Evolutionary conservation across 2,113 vertebrate genomes (phyloP).

Genomic region (Lagopus muta): DNA sequence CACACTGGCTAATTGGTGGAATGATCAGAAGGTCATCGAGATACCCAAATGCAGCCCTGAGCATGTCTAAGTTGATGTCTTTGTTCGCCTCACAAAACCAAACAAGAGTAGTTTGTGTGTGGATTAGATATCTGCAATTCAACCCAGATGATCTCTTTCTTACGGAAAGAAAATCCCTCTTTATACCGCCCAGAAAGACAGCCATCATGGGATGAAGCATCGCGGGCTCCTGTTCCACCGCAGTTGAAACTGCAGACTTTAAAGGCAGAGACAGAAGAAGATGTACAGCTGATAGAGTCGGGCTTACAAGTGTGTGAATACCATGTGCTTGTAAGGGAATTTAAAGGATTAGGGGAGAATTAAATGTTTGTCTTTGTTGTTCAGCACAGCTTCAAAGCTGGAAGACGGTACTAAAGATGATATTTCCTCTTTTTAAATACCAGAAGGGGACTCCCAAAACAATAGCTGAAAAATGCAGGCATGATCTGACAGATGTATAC

Average conservation of each 20-base stretch:
- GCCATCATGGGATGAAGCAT: not conserved
- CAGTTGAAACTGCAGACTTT: conserved; percentile 22
- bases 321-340: conserved; percentile 28
- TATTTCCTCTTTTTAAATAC: conserved; percentile 47
- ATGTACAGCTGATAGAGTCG: conserved; percentile 26
- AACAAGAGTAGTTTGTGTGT: conserved; percentile 50
- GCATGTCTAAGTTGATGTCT: conserved; percentile 45
- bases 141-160: conserved; percentile 68
- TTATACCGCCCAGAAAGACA: conserved; percentile 58
- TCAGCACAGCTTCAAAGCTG: conserved; percentile 64
- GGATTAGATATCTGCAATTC: conserved; percentile 74
- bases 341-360: conserved; percentile 63
- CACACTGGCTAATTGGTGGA: conserved; percentile 35
- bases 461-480: not conserved
- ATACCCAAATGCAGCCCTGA: conserved; percentile 17
- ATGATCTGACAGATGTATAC: conserved; percentile 23
- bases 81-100: conserved; percentile 70
- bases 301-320: not conserved
- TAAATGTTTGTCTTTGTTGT: conserved; percentile 52
- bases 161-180: conserved; percentile 58
- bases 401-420: conserved; percentile 11
- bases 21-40: conserved; percentile 47
- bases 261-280: conserved; percentile 51
- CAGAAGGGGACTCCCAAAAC: conserved; percentile 48
- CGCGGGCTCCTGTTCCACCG: not conserved